Conservation (phyloP, 2,888 invertebrate genomes). For the Didymodactylos carnosus region DNA sequence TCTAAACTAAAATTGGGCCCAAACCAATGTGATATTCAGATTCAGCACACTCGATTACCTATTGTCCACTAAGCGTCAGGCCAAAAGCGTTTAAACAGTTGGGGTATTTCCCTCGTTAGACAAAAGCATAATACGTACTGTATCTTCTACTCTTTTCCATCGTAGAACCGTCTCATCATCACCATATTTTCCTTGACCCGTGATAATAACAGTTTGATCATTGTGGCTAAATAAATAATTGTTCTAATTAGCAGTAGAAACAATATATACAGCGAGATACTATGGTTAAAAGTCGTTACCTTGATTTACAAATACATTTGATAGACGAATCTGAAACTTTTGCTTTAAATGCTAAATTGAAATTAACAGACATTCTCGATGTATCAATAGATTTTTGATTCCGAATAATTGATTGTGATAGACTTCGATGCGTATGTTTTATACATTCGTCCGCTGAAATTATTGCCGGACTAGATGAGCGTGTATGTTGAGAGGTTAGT, state of each 20-base stretch:
- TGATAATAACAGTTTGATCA: slow-evolving; percentile 31
- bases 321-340: not conserved
- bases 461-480: not conserved
- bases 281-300: too few relatives aligned
- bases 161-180: slow-evolving; percentile 39
- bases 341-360: not conserved
- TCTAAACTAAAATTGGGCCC: too few relatives aligned
- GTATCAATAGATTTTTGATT: not conserved
- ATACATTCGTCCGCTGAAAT: not conserved
- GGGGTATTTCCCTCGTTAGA: too few relatives aligned
- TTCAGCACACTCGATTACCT: too few relatives aligned
- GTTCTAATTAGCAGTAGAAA: not conserved
- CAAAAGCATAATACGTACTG: too few relatives aligned
- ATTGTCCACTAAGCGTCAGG: too few relatives aligned
- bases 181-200: slow-evolving; percentile 37
- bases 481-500: not conserved
- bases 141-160: slow-evolving; percentile 34
- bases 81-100: too few relatives aligned
- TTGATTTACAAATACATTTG: not conserved
- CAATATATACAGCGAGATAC: too few relatives aligned
- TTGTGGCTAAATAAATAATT: slow-evolving; percentile 20
- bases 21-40: too few relatives aligned
- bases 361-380: not conserved
- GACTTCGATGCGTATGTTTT: not conserved
- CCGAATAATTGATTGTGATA: not conserved